Percentiles rank a stretch among this genome's conserved stretches.
These are phyloP conservation scores for Butastur rufipennis DNA, from an alignment of 2,113 vertebrate species.

Conservation along the genomic window DNA sequence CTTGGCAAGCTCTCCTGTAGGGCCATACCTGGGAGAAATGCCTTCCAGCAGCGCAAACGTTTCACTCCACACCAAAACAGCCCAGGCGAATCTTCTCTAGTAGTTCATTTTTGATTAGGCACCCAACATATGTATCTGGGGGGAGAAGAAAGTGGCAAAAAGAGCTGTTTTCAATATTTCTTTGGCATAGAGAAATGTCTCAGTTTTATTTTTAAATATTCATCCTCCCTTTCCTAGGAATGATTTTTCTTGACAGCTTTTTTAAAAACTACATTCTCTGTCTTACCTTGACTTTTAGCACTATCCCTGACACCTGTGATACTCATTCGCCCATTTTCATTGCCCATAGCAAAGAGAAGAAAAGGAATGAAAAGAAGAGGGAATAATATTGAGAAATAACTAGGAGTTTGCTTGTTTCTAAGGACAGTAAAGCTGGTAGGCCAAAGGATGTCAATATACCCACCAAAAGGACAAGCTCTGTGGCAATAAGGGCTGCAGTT, in stretches of 20 bases:
- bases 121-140: accelerated
- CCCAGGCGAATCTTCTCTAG: background rate
- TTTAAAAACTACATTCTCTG: background rate
- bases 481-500: background rate
- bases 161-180: background rate
- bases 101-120: background rate
- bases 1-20: background rate
- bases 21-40: background rate
- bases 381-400: background rate
- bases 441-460: background rate
- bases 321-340: background rate
- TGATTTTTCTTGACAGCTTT: background rate
- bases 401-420: background rate
- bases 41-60: background rate
- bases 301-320: accelerated
- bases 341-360: background rate
- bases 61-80: background rate
- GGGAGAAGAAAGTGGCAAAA: background rate
- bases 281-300: background rate
- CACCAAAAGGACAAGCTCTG: background rate
- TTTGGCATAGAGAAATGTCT: background rate
- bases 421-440: background rate
- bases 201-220: background rate
- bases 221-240: background rate
- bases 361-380: background rate